phyloP scores from a whole-genome alignment of 2,888 invertebrate species.

The Tiliacea citrago region DNA sequence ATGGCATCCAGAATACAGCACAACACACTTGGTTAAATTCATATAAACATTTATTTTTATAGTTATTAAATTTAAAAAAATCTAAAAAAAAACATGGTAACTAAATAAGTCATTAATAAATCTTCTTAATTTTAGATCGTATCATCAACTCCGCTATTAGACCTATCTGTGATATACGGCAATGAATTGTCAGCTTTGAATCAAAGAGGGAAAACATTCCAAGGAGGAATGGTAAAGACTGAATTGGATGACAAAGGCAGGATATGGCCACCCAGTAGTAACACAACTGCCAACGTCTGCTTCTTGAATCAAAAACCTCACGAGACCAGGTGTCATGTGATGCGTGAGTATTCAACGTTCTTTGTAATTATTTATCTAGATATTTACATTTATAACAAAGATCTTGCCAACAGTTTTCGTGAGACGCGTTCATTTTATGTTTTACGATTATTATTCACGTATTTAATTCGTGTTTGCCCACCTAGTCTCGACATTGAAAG shows the following conservation, averaged over 20 bases:
- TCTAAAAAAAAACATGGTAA: no score
- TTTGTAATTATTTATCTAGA: neutral
- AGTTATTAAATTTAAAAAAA: no score
- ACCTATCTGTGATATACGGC: constrained; percentile 73
- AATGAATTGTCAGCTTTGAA: constrained; percentile 45
- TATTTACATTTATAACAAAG: neutral
- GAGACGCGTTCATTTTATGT: neutral
- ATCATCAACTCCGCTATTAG: constrained; percentile 72
- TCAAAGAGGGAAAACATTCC: constrained; percentile 65
- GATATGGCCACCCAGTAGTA: constrained; percentile 75
- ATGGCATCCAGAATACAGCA: neutral
- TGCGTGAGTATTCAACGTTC: constrained; percentile 65
- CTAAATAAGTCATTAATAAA: no score
- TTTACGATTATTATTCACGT: no score
- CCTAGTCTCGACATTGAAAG: neutral
- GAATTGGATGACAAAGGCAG: constrained; percentile 72
- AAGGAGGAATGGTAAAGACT: constrained; percentile 72
- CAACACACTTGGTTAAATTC: neutral
- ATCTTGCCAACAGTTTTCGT: neutral
- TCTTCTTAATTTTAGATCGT: constrained; percentile 64
- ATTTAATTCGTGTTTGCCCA: no score
- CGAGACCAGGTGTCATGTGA: constrained; percentile 72
- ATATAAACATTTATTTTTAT: neutral
- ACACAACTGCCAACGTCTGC: constrained; percentile 64
- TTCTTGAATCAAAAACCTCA: constrained; percentile 67